These are phyloP conservation scores for Cotesia vestalis DNA, from an alignment of 1,140 invertebrate genomes.

Conservation along the genomic window DNA sequence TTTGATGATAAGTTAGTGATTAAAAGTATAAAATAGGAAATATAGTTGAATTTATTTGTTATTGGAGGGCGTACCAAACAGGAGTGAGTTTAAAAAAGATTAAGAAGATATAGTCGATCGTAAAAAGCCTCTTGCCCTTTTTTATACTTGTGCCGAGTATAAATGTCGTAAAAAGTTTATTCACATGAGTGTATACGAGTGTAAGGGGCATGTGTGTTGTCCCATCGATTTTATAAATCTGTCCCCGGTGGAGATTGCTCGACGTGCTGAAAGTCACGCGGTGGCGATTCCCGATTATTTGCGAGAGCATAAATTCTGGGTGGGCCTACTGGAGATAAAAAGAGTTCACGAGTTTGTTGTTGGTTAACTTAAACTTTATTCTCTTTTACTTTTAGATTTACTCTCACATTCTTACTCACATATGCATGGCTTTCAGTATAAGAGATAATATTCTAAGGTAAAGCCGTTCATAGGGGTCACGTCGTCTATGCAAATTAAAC, in stretches of 20 bases:
- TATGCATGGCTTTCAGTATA: not conserved
- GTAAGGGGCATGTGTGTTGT: not conserved
- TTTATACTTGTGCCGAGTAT: conserved; percentile 4
- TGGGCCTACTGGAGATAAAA: conserved; percentile 33
- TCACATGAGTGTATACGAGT: not conserved
- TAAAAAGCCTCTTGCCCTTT: conserved; percentile 11
- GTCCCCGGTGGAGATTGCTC: conserved; percentile 11
- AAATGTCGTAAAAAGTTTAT: conserved; percentile 8
- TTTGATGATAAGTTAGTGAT: no score
- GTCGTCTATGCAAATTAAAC: conserved; percentile 52
- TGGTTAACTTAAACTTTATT: not conserved
- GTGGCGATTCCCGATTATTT: conserved; percentile 52
- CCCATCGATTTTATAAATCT: conserved; percentile 48
- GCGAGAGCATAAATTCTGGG: conserved; percentile 52
- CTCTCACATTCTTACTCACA: not conserved
- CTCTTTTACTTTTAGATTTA: not conserved
- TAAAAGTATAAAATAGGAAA: no score
- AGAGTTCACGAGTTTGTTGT: not conserved
- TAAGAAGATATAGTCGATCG: conserved; percentile 24
- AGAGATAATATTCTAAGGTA: conserved; percentile 17
- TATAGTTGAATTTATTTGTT: not conserved
- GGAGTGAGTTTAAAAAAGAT: conserved; percentile 9
- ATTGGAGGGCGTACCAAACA: no score
- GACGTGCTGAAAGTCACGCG: conserved; percentile 36
- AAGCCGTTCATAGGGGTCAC: conserved; percentile 42